These are phyloP conservation scores for Caenorhabditis doughertyi DNA, from an alignment of 2,888 invertebrate genomes.

Conservation along the genomic window DNA sequence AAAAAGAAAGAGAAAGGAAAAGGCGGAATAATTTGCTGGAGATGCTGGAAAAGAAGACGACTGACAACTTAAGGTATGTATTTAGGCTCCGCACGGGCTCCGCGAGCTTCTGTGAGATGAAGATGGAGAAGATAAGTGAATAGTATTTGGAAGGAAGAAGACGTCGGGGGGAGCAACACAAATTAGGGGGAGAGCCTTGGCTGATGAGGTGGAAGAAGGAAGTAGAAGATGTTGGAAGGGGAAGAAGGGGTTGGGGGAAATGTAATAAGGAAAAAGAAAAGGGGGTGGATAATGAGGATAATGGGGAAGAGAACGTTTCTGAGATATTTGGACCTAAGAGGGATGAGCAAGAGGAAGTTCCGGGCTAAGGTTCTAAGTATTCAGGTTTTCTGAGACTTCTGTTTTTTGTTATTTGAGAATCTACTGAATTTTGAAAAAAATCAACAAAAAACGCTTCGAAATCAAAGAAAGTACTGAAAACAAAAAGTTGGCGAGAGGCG, in stretches of 20 bases:
- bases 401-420: too few relatives aligned
- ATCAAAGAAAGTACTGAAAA: too few relatives aligned
- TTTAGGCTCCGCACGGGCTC: too few relatives aligned
- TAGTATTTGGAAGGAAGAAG: not conserved
- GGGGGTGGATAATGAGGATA: not conserved
- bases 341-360: too few relatives aligned
- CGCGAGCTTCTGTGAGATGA: too few relatives aligned
- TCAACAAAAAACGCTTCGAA: too few relatives aligned
- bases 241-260: not conserved
- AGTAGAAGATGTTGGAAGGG: not conserved
- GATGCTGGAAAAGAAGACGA: not conserved
- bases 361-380: too few relatives aligned
- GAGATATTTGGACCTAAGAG: too few relatives aligned
- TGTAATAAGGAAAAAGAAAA: not conserved
- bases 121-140: slow-evolving; percentile 5
- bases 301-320: not conserved
- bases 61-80: not conserved
- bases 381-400: too few relatives aligned
- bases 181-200: not conserved
- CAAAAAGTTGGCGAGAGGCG: too few relatives aligned
- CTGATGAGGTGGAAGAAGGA: slow-evolving; percentile 10
- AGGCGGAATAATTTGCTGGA: slow-evolving; percentile 31
- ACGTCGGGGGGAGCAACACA: not conserved
- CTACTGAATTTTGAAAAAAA: too few relatives aligned
- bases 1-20: slow-evolving; percentile 10